phyloP scores from a whole-genome alignment of 2,113 vertebrate species.

The Holacanthus passer region DNA sequence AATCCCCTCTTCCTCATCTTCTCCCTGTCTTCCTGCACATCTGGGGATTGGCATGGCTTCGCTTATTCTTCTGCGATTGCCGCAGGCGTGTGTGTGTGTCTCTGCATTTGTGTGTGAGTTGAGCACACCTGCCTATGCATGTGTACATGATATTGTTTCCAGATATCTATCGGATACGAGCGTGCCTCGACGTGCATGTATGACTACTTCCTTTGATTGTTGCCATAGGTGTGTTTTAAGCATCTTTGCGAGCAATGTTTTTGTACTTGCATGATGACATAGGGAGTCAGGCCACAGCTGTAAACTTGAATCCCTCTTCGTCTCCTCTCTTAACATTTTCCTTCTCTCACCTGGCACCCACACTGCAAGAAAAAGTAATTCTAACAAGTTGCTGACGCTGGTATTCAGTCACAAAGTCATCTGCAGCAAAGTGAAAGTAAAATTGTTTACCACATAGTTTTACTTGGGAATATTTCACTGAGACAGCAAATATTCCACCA shows the following conservation, averaged over 20 bases:
- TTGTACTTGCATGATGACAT: slow-evolving; percentile 30
- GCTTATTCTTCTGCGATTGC: slow-evolving; percentile 67
- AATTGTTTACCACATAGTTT: background rate
- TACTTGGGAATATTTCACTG: background rate
- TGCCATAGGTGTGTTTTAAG: slow-evolving; percentile 18
- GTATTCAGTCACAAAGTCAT: background rate
- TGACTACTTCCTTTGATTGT: slow-evolving; percentile 35
- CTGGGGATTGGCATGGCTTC: slow-evolving; percentile 78
- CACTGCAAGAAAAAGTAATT: slow-evolving; percentile 8
- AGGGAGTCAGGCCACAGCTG: slow-evolving; percentile 65
- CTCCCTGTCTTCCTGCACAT: slow-evolving; percentile 70
- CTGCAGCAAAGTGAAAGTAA: background rate
- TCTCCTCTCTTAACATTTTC: slow-evolving; percentile 42
- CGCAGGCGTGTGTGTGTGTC: slow-evolving; percentile 58
- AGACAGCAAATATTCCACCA: too few relatives aligned
- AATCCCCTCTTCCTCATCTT: slow-evolving; percentile 52
- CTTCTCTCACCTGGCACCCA: slow-evolving; percentile 55
- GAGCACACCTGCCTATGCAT: slow-evolving; percentile 66
- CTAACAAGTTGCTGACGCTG: background rate
- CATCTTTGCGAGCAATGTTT: slow-evolving; percentile 35
- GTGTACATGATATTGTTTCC: slow-evolving; percentile 53
- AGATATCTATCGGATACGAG: slow-evolving; percentile 55
- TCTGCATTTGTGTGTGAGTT: slow-evolving; percentile 12
- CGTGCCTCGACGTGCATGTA: slow-evolving; percentile 26
- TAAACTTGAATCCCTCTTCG: slow-evolving; percentile 37